Conservation (phyloP, 2,888 invertebrate genomes). For the Nineta flava region DNA sequence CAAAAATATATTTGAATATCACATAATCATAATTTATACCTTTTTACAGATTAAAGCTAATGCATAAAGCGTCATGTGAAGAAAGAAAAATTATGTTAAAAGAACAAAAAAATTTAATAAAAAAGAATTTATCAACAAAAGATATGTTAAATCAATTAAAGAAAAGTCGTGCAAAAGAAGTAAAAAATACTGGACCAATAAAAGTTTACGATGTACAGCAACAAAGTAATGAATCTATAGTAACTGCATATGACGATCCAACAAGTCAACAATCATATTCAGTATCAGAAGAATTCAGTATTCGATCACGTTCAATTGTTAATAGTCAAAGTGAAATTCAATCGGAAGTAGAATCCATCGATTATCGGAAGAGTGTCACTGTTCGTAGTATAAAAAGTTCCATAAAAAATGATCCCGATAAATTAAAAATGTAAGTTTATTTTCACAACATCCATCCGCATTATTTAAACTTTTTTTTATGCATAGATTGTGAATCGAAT, state of each 20-base stretch:
- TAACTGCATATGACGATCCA: conserved; percentile 16
- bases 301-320: neutral
- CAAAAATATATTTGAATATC: no score
- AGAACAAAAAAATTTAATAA: conserved; percentile 35
- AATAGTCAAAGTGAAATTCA: neutral
- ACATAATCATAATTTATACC: no score
- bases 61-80: conserved; percentile 34
- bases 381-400: neutral
- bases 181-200: conserved; percentile 31
- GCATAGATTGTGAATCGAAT: no score
- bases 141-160: conserved; percentile 32
- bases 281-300: conserved; percentile 3
- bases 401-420: neutral
- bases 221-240: conserved; percentile 21
- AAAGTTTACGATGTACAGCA: conserved; percentile 32
- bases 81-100: conserved; percentile 34
- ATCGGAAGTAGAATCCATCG: conserved; percentile 3
- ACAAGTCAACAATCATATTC: conserved; percentile 2
- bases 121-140: conserved; percentile 32
- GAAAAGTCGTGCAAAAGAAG: conserved; percentile 26
- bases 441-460: no score
- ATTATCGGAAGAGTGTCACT: conserved; percentile 1
- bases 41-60: conserved; percentile 31
- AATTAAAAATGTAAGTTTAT: neutral
- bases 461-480: no score